Percentiles rank a stretch among this genome's conserved stretches.
Evolutionary conservation across 2,888 invertebrate species (phyloP).

Genomic region (Opisthograptis luteolata): DNA sequence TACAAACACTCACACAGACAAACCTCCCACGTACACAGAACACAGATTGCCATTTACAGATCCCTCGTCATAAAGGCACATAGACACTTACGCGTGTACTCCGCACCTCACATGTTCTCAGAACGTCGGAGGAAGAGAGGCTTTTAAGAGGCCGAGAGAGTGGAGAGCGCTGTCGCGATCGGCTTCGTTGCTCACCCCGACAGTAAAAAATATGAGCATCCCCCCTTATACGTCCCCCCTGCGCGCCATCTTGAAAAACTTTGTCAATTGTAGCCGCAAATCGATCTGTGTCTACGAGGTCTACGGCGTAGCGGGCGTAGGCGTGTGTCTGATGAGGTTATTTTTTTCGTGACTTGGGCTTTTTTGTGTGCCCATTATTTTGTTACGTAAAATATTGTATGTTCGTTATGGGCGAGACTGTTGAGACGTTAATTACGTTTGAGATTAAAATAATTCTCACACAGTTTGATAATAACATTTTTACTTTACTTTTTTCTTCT

Average conservation of each 20-base stretch:
- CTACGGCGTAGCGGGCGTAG: constrained; percentile 44
- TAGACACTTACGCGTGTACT: constrained; percentile 68
- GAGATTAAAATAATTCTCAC: too few species aligned
- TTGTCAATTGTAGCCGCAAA: constrained; percentile 81
- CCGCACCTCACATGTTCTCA: constrained; percentile 57
- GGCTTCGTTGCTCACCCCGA: constrained; percentile 83
- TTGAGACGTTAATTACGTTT: too few species aligned
- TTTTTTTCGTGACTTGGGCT: constrained; percentile 8
- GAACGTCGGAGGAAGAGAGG: constrained; percentile 67
- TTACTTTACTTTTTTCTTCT: too few species aligned
- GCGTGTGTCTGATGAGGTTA: constrained; percentile 23
- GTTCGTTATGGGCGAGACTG: too few species aligned
- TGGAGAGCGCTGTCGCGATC: constrained; percentile 83
- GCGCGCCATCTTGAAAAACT: constrained; percentile 81
- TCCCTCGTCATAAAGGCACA: constrained; percentile 53
- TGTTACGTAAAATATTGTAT: background rate
- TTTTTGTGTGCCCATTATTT: background rate
- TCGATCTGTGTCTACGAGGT: constrained; percentile 76
- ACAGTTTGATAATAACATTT: too few species aligned
- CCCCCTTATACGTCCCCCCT: constrained; percentile 55
- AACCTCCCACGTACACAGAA: constrained; percentile 11
- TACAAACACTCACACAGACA: constrained; percentile 42
- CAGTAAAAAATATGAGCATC: constrained; percentile 84
- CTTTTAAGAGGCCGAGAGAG: constrained; percentile 81
- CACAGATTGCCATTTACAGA: constrained; percentile 56